Base-by-base conservation (phyloP, 2,888 invertebrate species). In the Drosophila anceps region DNA sequence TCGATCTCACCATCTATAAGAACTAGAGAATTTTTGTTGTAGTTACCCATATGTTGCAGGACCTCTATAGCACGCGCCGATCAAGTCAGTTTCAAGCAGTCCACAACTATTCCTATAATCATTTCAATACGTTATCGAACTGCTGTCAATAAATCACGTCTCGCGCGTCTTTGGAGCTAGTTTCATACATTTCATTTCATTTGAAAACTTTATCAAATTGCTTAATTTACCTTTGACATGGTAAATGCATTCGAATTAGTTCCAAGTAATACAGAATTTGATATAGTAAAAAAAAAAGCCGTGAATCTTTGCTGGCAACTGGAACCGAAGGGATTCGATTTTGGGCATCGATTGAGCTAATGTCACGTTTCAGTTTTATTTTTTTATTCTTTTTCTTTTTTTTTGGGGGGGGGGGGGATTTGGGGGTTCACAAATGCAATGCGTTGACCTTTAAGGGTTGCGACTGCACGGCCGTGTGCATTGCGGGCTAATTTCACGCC, bases 401-500 rank as follows among this genome's bases (percentile, higher is more conserved):
- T n/a, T n/a, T n/a, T n/a, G n/a, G n/a, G n/a, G n/a, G n/a, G n/a
- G n/a, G n/a, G n/a, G n/a, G n/a, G n/a, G n/a, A n/a, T 20, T 73
- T 50, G 48, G 76, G 62, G 59, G 59, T 74, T 18, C 35, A 51
- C 65, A 50, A 57, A 75, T 78, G 79, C 77, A 79, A 75, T 75
- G 27, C 51, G 61, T 72, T 68, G 64, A 71, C 79, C 79, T 58
- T 46, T 75, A 65, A 60, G 74, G 73, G 73, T 74, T 63, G 73
- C 55, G 6, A 29, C 27, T 50, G 27, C 60, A 58, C 62, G 53
- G 50, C 64, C 54, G 65, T 58, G 65, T 74, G 74, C 73, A 63
- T 63, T 65, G 68, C 53, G 65, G 65, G 80, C 79, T 79, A 79
- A 79, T 79, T 79, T 79, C 69, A 79, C 79, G 79, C 69, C 76